Conservation (phyloP, 2,113 vertebrate genomes). For the Tor tambroides region DNA sequence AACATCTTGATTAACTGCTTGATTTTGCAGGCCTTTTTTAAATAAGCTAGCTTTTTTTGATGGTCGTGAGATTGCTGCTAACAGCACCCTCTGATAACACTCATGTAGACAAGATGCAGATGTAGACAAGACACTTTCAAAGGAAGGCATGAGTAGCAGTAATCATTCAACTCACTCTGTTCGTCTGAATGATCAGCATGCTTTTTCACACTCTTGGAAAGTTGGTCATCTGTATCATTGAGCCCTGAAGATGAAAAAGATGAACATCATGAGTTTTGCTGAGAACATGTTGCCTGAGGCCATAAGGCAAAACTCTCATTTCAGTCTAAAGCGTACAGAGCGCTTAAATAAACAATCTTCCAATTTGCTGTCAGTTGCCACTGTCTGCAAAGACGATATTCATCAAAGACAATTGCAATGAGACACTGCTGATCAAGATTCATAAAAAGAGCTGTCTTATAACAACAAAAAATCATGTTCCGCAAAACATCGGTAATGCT, state of each 20-base stretch:
- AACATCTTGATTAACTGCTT: slow-evolving; percentile 5
- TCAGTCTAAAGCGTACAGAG: not conserved
- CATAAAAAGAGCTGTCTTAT: not conserved
- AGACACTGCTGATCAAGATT: not conserved
- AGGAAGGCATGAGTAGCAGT: not conserved
- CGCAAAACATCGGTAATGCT: not conserved
- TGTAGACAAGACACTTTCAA: not conserved
- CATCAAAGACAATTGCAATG: not conserved
- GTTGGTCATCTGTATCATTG: not conserved
- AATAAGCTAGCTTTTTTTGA: not conserved
- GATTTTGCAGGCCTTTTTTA: not conserved
- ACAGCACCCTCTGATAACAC: slow-evolving; percentile 1
- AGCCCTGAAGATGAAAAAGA: not conserved
- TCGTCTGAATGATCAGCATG: not conserved
- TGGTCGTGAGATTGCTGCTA: not conserved
- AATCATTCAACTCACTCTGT: not conserved
- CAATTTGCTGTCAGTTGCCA: not conserved
- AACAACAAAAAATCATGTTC: not conserved
- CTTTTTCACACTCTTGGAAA: not conserved
- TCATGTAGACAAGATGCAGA: not conserved
- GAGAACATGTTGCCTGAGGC: not conserved
- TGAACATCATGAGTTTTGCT: not conserved
- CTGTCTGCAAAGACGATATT: not conserved
- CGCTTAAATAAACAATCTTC: not conserved
- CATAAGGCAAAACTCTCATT: not conserved